Evolutionary conservation across 2,888 invertebrate species (phyloP).

Genomic region (Hedya salicella): DNA sequence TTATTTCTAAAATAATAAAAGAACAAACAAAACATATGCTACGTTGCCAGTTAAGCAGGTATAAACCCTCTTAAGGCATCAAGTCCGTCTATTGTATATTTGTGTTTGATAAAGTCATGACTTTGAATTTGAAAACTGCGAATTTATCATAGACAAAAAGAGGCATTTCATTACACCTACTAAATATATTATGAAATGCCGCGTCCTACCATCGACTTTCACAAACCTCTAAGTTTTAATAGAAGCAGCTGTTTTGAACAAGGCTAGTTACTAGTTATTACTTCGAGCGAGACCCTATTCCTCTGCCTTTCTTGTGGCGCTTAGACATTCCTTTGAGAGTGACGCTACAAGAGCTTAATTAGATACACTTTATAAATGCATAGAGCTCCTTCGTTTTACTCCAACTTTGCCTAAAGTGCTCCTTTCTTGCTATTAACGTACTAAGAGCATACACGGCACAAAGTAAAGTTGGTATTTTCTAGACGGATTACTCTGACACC

Average conservation of each 20-base stretch:
- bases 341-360: conserved; percentile 19
- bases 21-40: no score
- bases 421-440: conserved; percentile 20
- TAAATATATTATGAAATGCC: no score
- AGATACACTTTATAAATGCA: conserved; percentile 27
- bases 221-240: conserved; percentile 27
- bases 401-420: conserved; percentile 19
- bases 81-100: no score
- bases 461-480: conserved; percentile 11
- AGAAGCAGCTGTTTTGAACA: conserved; percentile 22
- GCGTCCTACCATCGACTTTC: no score
- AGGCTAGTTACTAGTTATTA: conserved; percentile 30
- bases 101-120: no score
- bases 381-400: conserved; percentile 22
- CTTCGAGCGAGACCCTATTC: conserved; percentile 17
- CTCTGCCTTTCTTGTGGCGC: conserved; percentile 25
- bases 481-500: conserved; percentile 11
- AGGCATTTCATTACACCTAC: no score
- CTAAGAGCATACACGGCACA: conserved; percentile 16
- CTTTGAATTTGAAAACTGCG: no score
- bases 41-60: no score
- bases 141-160: no score
- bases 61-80: no score
- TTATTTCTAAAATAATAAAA: no score
- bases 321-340: conserved; percentile 27